phyloP scores from a whole-genome alignment of 2,113 vertebrate species.

The Pyxicephalus adspersus region DNA sequence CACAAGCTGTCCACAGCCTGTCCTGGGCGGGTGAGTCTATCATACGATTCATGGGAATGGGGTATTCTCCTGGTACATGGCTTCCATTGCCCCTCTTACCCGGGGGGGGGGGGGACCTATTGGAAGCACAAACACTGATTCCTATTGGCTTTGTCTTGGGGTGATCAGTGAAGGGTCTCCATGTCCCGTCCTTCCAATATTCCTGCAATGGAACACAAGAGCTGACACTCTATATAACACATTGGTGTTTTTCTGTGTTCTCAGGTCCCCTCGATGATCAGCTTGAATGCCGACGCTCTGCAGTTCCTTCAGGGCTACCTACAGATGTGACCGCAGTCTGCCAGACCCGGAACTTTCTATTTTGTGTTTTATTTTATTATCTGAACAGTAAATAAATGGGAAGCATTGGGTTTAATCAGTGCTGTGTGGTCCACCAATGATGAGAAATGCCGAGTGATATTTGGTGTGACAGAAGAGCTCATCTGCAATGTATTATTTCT shows the following conservation, averaged over 20 bases:
- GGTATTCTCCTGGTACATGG: too few relatives aligned
- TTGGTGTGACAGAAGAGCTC: too few relatives aligned
- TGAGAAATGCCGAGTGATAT: too few relatives aligned
- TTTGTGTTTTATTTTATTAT: slow-evolving; percentile 65
- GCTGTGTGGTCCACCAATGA: slow-evolving; percentile 63
- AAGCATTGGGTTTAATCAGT: slow-evolving; percentile 70
- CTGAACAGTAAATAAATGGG: slow-evolving; percentile 74
- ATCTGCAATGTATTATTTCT: too few relatives aligned
- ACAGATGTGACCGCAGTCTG: slow-evolving; percentile 90
- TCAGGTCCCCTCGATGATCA: slow-evolving; percentile 95
- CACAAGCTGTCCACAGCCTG: slow-evolving; percentile 94
- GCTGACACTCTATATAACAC: neutral
- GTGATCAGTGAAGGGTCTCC: too few relatives aligned
- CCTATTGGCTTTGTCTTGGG: too few relatives aligned
- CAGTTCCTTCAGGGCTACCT: slow-evolving; percentile 95
- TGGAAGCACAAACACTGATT: too few relatives aligned
- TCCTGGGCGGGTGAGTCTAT: slow-evolving; percentile 87
- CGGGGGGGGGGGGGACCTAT: too few relatives aligned
- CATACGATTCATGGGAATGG: too few relatives aligned
- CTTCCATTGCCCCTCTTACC: too few relatives aligned
- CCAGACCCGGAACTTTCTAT: slow-evolving; percentile 63
- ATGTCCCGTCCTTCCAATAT: too few relatives aligned
- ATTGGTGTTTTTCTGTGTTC: neutral
- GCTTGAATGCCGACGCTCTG: slow-evolving; percentile 90
- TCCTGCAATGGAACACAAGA: too few relatives aligned